Conservation (phyloP, 2,888 invertebrate species). For the Thymelicus lineola region DNA sequence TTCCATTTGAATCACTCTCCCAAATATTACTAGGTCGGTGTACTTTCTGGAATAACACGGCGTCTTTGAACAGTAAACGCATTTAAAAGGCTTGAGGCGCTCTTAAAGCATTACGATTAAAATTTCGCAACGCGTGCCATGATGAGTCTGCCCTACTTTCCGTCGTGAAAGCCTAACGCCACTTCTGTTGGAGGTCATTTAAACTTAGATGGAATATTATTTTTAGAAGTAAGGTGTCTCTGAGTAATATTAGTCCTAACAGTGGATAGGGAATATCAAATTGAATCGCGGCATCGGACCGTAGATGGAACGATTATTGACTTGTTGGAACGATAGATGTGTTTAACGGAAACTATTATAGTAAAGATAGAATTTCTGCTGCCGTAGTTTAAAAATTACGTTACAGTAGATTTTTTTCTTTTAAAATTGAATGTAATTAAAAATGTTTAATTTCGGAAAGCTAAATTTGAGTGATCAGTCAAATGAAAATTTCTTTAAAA, state of each 20-base stretch:
- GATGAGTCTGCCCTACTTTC: conserved; percentile 49
- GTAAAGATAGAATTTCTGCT: too few relatives aligned
- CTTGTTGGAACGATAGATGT: too few relatives aligned
- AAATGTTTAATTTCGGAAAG: too few relatives aligned
- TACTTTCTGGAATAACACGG: conserved; percentile 19
- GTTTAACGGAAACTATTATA: too few relatives aligned
- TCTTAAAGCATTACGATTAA: conserved; percentile 47
- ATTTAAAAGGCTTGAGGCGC: conserved; percentile 37
- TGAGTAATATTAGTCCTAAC: conserved; percentile 13
- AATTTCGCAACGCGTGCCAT: conserved; percentile 46
- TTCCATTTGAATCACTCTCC: neutral
- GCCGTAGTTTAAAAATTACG: too few relatives aligned
- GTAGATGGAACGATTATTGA: too few relatives aligned
- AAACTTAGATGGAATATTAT: conserved; percentile 36
- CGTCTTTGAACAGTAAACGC: conserved; percentile 35
- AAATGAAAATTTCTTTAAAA: too few relatives aligned
- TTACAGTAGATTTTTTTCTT: too few relatives aligned
- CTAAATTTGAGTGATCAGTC: too few relatives aligned
- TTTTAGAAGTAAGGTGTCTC: conserved; percentile 25
- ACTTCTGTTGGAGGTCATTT: conserved; percentile 44
- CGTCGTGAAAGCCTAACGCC: conserved; percentile 43
- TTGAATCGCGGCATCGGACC: neutral
- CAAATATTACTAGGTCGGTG: conserved; percentile 4
- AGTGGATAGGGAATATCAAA: conserved; percentile 1
- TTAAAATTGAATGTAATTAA: too few relatives aligned